A percentile compares a stretch with the other conserved stretches of the same genome.
These are phyloP conservation scores for Drosophila biarmipes DNA, from an alignment of 1,140 invertebrate genomes.

Conservation along the genomic window DNA sequence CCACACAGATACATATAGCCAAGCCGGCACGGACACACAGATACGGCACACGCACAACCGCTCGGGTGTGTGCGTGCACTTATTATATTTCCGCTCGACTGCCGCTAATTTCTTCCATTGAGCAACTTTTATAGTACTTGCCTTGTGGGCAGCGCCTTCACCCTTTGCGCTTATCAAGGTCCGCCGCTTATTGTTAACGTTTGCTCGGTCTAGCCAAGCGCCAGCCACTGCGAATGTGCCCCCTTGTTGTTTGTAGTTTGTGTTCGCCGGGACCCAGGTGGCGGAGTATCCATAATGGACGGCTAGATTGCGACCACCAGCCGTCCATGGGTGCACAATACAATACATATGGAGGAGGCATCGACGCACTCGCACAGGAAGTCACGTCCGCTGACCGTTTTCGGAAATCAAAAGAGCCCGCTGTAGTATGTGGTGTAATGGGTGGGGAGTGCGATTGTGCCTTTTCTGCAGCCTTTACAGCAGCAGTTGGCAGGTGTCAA, in stretches of 20 bases:
- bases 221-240: constrained; percentile 41
- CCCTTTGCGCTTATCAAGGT: constrained; percentile 62
- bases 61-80: constrained; percentile 36
- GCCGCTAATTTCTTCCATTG: constrained; percentile 63
- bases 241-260: constrained; percentile 11
- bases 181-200: constrained; percentile 51
- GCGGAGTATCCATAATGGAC: constrained; percentile 62
- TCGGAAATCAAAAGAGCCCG: constrained; percentile 64
- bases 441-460: constrained; percentile 21
- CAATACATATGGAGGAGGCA: constrained; percentile 29
- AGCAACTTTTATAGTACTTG: constrained; percentile 53
- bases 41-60: constrained; percentile 7
- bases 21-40: neutral
- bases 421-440: constrained; percentile 44
- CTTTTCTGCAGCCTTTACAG: constrained; percentile 14
- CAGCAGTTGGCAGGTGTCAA: constrained; percentile 53
- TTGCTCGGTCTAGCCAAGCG: constrained; percentile 59
- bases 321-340: constrained; percentile 4
- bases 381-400: constrained; percentile 71
- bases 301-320: constrained; percentile 20
- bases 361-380: constrained; percentile 60
- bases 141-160: constrained; percentile 27
- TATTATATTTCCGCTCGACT: constrained; percentile 77
- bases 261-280: constrained; percentile 46
- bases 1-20: constrained; percentile 16